Evolutionary conservation across 2,888 invertebrate species (phyloP).

Genomic region (Drosophila nigricruria): DNA sequence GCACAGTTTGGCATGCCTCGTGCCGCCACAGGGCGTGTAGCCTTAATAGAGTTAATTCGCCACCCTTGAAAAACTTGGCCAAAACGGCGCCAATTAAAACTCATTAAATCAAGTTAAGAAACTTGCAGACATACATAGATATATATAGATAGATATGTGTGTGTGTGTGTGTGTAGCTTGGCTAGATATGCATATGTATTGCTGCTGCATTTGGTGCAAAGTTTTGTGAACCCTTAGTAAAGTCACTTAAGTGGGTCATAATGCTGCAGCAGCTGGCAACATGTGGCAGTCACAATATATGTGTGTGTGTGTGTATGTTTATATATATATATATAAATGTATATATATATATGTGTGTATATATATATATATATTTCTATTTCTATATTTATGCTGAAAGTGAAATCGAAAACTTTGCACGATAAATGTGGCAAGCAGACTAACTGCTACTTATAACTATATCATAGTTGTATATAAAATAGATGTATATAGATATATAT

Average conservation of each 20-base stretch:
- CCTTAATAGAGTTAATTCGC: conserved; percentile 32
- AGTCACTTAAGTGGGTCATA: conserved; percentile 83
- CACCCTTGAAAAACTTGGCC: conserved; percentile 52
- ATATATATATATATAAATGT: neutral
- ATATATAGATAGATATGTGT: conserved; percentile 18
- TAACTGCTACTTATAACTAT: conserved; percentile 46
- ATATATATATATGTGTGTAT: conserved; percentile 45
- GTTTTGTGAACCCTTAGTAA: conserved; percentile 81
- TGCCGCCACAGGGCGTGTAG: conserved; percentile 16
- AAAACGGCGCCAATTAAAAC: conserved; percentile 74
- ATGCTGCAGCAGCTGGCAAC: conserved; percentile 55
- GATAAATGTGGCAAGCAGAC: conserved; percentile 50
- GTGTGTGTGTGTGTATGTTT: neutral
- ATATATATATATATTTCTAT: neutral
- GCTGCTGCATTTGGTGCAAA: conserved; percentile 42
- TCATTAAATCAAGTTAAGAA: conserved; percentile 82
- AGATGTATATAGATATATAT: conserved; percentile 1
- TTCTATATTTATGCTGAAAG: conserved; percentile 72
- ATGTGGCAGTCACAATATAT: conserved; percentile 15
- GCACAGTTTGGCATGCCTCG: conserved; percentile 46
- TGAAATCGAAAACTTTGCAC: conserved; percentile 80
- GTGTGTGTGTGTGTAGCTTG: neutral
- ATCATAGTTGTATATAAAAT: conserved; percentile 9
- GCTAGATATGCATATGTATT: conserved; percentile 28
- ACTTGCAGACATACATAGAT: conserved; percentile 35